These are phyloP conservation scores for Taurulus bubalis DNA, from an alignment of 2,113 vertebrate genomes.

Conservation along the genomic window DNA sequence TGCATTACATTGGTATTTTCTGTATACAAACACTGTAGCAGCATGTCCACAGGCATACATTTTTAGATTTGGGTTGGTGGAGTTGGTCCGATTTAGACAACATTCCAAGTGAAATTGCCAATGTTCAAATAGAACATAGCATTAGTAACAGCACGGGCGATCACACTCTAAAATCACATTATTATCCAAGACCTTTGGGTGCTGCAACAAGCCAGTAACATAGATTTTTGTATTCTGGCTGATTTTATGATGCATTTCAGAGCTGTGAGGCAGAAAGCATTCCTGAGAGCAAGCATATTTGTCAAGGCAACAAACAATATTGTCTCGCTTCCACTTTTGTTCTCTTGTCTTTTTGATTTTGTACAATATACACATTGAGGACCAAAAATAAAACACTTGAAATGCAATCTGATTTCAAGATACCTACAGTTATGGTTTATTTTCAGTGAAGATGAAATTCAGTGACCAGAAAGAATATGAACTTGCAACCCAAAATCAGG, in stretches of 20 bases:
- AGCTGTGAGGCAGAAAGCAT: not conserved
- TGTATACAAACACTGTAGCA: too few species aligned
- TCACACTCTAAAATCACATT: slow-evolving; percentile 4
- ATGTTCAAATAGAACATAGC: not conserved
- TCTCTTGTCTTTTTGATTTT: slow-evolving; percentile 3
- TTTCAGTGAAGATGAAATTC: not conserved
- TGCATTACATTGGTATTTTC: too few species aligned
- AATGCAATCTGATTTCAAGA: slow-evolving; percentile 16
- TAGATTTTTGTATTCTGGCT: slow-evolving; percentile 26
- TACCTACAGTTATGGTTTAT: not conserved
- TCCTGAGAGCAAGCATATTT: slow-evolving; percentile 20
- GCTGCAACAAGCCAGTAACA: slow-evolving; percentile 14
- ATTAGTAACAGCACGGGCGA: slow-evolving; percentile 4
- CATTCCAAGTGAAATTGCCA: not conserved
- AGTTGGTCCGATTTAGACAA: not conserved
- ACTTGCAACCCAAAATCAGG: not conserved
- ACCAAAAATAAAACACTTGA: slow-evolving; percentile 13
- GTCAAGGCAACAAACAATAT: slow-evolving; percentile 32
- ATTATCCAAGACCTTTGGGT: not conserved
- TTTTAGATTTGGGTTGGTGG: not conserved
- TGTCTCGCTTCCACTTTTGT: not conserved
- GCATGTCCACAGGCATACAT: not conserved
- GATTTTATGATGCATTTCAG: slow-evolving; percentile 20
- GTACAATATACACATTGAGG: not conserved
- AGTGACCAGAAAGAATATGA: not conserved